Base-by-base conservation (phyloP, 2,113 vertebrate species). In the Odobenus rosmarus region DNA sequence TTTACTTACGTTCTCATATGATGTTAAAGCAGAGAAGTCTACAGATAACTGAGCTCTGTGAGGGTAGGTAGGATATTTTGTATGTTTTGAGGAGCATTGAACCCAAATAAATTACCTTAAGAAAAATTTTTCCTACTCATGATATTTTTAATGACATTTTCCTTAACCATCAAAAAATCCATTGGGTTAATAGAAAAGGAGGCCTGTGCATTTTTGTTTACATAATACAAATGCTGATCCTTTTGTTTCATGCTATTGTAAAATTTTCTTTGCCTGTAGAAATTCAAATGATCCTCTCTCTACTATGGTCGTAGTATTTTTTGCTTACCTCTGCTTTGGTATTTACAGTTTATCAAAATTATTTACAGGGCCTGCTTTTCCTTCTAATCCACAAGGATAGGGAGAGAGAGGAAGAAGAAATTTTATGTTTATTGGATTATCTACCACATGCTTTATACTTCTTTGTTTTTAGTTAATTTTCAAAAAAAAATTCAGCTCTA, bases 121-220 rank as follows among this genome's bases (percentile, higher is more conserved):
- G 33, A 61, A 57, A 42, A 69, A 77, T 64, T 92, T 13, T 88
- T 57, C 42, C 33, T 80, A 42, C 1, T 51, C 62, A 64, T 26
- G 82, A 18, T n/a, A 64, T 82, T 94, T 87, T 77, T 18, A 94
- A 87, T 79, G 36, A 79, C 23, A 49, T 81, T 89, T 95, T 85
- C 59, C 72, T 88, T 85, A 69, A n/a, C 10, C 5, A 80, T 89
- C 7, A 31, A 71, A 92, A 92, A 76, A 55, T n/a, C 15, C 31
- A 42, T 11, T 69, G 81, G 15, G 24, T 72, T 71, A 77, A 71
- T 69, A 69, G 42, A 61, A 71, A 88, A 9, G 76, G 77, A 95
- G 79, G 26, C 3, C 46, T 55, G 11, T 59, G 13, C 12, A 46
- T 89, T 92, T 92, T 92, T 85, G 31, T 89, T 89, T 62, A 36